A percentile compares a stretch with the other conserved stretches of the same genome.
Evolutionary conservation across 2,113 vertebrate genomes (phyloP).

Genomic region (Manacus vitellinus): DNA sequence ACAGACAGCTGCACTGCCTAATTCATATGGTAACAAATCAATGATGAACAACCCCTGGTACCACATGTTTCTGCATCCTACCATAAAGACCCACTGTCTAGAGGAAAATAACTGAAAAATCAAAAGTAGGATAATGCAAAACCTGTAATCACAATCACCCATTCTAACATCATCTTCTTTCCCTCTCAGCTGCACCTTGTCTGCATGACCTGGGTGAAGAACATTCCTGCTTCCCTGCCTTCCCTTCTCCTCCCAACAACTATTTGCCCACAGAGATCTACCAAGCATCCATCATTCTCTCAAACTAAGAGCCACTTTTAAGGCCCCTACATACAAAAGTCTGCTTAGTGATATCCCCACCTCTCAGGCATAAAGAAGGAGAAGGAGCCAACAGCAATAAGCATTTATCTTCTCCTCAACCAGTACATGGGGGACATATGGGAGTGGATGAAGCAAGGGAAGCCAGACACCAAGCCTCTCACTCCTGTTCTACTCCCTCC

Average conservation of each 20-base stretch:
- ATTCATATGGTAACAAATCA: background rate
- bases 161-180: background rate
- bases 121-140: background rate
- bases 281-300: background rate
- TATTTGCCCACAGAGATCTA: background rate
- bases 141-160: background rate
- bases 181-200: background rate
- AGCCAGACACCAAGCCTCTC: background rate
- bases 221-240: background rate
- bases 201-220: background rate
- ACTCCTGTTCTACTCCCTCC: background rate
- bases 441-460: background rate
- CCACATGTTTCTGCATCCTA: background rate
- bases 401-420: background rate
- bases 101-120: background rate
- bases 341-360: background rate
- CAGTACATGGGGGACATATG: accelerated
- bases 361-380: background rate
- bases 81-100: background rate
- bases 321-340: background rate
- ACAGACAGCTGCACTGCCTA: background rate
- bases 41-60: background rate
- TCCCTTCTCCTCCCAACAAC: background rate
- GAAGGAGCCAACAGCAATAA: background rate
- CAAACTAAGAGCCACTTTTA: background rate